These are phyloP conservation scores for Enteromius trimaculatus DNA, from an alignment of 2,797 vertebrate species.

Conservation along the genomic window DNA sequence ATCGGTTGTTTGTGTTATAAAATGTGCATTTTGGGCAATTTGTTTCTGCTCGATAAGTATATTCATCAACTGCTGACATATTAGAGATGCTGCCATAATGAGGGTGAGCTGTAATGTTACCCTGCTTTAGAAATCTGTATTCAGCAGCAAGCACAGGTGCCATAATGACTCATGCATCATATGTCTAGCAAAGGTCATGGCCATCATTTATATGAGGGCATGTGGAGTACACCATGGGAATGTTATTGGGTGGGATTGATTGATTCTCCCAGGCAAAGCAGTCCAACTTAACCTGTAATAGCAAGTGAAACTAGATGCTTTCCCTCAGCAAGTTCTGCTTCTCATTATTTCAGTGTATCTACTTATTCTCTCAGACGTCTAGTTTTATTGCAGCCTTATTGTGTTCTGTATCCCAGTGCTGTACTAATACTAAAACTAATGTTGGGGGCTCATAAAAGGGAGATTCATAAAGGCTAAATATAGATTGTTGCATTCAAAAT, in stretches of 20 bases:
- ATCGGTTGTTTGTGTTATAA: not conserved
- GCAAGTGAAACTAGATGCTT: not conserved
- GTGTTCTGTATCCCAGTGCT: conserved; percentile 5
- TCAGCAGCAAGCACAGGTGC: conserved; percentile 10
- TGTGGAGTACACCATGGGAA: conserved; percentile 22
- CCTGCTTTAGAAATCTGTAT: conserved; percentile 21
- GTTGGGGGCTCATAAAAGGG: conserved; percentile 17
- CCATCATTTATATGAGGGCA: conserved; percentile 23
- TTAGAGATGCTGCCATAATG: conserved; percentile 12
- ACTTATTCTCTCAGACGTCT: not conserved
- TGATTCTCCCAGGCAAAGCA: conserved; percentile 18
- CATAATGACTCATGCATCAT: conserved; percentile 34
- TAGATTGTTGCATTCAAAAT: conserved; percentile 39
- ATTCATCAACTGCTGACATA: conserved; percentile 33
- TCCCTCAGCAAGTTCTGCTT: not conserved
- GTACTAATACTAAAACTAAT: conserved; percentile 22
- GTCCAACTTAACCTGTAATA: conserved; percentile 11
- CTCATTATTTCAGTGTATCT: conserved; percentile 21
- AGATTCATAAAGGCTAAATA: conserved; percentile 29
- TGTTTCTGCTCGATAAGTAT: conserved; percentile 13
- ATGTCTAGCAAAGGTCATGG: conserved; percentile 44
- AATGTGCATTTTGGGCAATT: not conserved
- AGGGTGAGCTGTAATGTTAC: conserved; percentile 21
- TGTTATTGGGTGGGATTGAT: conserved; percentile 23
- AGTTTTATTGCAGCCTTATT: conserved; percentile 16